Conservation (phyloP, 2,113 vertebrate genomes). For the Bufo bufo region DNA sequence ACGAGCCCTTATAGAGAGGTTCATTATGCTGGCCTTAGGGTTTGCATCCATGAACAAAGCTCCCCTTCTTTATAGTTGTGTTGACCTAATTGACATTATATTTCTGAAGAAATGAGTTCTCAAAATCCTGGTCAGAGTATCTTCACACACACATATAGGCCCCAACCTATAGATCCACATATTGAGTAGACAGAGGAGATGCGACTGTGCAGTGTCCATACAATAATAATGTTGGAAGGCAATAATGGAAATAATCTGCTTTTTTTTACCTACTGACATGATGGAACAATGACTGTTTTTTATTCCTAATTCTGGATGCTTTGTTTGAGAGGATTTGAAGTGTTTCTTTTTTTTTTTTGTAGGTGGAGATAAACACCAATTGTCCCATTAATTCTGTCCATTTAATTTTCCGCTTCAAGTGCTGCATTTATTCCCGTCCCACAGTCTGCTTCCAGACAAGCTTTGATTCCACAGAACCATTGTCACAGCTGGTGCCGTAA, state of each 20-base stretch:
- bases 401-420: conserved; percentile 42
- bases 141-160: background rate
- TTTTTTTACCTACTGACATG: background rate
- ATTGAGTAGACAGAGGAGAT: background rate
- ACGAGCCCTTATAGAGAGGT: too few species aligned
- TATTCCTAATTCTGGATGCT: conserved; percentile 34
- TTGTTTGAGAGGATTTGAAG: conserved; percentile 22
- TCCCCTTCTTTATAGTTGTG: background rate
- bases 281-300: conserved; percentile 6
- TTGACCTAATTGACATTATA: background rate
- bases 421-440: conserved; percentile 25
- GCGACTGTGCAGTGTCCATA: background rate
- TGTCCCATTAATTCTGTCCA: conserved; percentile 47
- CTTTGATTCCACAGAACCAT: background rate
- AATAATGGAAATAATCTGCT: background rate
- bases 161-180: background rate
- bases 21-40: background rate
- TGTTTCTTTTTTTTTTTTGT: conserved; percentile 23
- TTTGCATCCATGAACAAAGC: background rate
- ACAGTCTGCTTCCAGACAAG: conserved; percentile 1
- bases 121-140: background rate
- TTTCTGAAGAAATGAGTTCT: background rate
- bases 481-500: conserved; percentile 21
- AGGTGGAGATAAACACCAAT: conserved; percentile 38
- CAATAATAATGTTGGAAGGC: background rate